These are phyloP conservation scores for Cerceris rybyensis DNA, from an alignment of 2,888 invertebrate genomes.

Conservation along the genomic window DNA sequence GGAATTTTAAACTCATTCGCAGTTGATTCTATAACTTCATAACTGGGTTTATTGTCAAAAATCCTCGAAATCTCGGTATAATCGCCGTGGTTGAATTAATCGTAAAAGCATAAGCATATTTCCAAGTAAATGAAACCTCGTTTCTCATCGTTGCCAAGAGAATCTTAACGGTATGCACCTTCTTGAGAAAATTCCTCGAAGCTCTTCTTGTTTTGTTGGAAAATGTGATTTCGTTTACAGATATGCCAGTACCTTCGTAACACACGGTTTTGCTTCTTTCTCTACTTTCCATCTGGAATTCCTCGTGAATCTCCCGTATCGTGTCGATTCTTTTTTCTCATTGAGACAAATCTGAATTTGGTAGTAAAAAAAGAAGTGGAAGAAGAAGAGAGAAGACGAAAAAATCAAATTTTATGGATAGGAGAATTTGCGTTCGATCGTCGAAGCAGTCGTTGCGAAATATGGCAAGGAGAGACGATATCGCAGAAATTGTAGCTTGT, in stretches of 20 bases:
- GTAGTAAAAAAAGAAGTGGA: neutral
- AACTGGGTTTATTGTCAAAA: too few relatives aligned
- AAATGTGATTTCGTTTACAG: slow-evolving; percentile 6
- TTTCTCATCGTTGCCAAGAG: too few relatives aligned
- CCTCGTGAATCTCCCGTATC: neutral
- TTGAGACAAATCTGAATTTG: neutral
- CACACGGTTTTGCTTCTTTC: neutral
- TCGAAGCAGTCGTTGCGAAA: neutral
- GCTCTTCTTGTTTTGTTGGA: neutral
- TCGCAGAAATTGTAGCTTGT: neutral
- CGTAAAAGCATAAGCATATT: too few relatives aligned
- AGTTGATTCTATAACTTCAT: too few relatives aligned
- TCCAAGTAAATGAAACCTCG: too few relatives aligned
- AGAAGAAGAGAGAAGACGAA: neutral
- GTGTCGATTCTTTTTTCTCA: neutral
- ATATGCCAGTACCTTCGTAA: too few relatives aligned
- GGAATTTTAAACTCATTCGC: too few relatives aligned
- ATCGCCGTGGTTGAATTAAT: too few relatives aligned
- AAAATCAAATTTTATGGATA: neutral
- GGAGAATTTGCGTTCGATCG: slow-evolving; percentile 5
- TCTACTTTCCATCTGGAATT: neutral
- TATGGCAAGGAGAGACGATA: neutral
- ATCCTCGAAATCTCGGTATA: too few relatives aligned
- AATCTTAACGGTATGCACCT: too few relatives aligned
- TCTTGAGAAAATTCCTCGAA: too few relatives aligned